phyloP scores from a whole-genome alignment of 2,888 invertebrate genomes.

The Leptinotarsa haldemani region DNA sequence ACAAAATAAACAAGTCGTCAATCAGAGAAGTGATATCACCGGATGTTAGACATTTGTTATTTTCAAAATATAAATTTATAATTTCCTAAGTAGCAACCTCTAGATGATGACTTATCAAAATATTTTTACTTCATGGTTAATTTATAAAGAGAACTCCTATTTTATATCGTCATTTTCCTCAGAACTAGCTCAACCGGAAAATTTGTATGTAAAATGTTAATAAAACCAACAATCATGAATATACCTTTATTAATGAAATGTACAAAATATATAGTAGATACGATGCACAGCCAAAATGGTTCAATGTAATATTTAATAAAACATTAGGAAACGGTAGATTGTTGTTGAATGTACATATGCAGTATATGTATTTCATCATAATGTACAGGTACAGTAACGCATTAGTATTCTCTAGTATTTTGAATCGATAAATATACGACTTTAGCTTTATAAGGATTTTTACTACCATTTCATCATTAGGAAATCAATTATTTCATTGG shows the following conservation, averaged over 20 bases:
- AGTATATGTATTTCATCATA: constrained; percentile 56
- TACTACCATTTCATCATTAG: not conserved
- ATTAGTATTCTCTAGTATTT: constrained; percentile 63
- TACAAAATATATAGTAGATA: constrained; percentile 17
- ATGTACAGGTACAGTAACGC: constrained; percentile 63
- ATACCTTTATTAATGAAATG: constrained; percentile 21
- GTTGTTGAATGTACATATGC: constrained; percentile 62
- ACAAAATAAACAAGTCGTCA: no score
- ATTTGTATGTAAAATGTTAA: constrained; percentile 20
- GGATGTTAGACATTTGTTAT: no score
- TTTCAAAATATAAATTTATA: no score
- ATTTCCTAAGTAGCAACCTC: no score
- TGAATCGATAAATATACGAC: constrained; percentile 62
- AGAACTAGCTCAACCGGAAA: no score
- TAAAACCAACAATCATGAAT: constrained; percentile 36
- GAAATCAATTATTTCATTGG: not conserved
- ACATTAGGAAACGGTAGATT: constrained; percentile 53
- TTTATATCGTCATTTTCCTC: no score
- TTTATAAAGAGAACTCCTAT: no score
- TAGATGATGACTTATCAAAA: no score
- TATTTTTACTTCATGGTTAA: no score
- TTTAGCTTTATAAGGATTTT: constrained; percentile 54
- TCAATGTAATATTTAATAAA: constrained; percentile 38
- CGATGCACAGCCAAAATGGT: constrained; percentile 34
- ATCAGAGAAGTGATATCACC: no score